phyloP scores from a whole-genome alignment of 2,113 vertebrate genomes.

The Ciconia stormi region DNA sequence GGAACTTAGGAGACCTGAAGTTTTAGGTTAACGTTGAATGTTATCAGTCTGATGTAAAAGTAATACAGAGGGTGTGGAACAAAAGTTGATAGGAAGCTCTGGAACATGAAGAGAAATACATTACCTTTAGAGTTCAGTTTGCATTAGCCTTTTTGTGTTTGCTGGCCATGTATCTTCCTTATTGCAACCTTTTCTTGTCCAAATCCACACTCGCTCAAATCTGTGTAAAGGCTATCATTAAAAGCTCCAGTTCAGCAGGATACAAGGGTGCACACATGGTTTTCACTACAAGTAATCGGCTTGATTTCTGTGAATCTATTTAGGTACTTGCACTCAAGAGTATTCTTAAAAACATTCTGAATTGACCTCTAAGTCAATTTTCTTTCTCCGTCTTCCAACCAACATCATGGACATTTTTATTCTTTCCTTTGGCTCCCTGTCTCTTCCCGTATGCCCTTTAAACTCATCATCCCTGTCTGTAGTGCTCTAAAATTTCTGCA shows the following conservation, averaged over 20 bases:
- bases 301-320: not conserved
- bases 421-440: not conserved
- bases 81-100: not conserved
- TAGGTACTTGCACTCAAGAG: not conserved
- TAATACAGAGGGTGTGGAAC: not conserved
- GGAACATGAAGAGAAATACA: not conserved
- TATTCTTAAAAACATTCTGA: not conserved
- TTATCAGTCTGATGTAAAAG: not conserved
- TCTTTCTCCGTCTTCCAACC: not conserved
- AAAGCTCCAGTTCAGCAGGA: not conserved
- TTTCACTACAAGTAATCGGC: not conserved
- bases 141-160: not conserved
- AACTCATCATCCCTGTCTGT: not conserved
- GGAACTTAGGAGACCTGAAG: not conserved
- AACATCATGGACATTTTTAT: not conserved
- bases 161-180: not conserved
- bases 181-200: not conserved
- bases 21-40: not conserved
- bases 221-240: not conserved
- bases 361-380: not conserved
- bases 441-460: not conserved
- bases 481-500: not conserved
- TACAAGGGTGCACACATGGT: not conserved
- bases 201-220: not conserved
- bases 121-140: not conserved